Evolutionary conservation across 2,888 invertebrate genomes (phyloP).

Genomic region (Lasioglossum oenotherae): DNA sequence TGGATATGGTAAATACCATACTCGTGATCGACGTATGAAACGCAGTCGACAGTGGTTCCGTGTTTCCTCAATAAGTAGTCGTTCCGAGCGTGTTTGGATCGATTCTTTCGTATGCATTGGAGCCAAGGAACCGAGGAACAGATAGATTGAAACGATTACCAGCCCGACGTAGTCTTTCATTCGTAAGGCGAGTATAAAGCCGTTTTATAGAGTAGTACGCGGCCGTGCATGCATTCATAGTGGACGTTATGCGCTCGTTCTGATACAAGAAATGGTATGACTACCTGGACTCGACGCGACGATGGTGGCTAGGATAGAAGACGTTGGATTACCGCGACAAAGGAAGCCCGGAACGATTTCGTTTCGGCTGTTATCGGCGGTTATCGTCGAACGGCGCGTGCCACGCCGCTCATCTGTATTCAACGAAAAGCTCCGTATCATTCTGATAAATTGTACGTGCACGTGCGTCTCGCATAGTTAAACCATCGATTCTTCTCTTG

Average conservation of each 20-base stretch:
- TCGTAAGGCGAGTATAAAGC: neutral
- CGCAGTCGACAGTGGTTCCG: neutral
- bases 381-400: conserved; percentile 58
- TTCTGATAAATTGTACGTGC: conserved; percentile 63
- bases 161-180: neutral
- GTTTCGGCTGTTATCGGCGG: conserved; percentile 40
- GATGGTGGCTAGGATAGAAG: neutral
- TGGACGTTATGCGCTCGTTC: conserved; percentile 12
- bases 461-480: conserved; percentile 54
- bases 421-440: conserved; percentile 63
- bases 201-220: neutral
- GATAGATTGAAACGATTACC: conserved; percentile 50
- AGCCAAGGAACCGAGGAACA: neutral
- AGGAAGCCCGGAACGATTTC: conserved; percentile 28
- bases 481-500: conserved; percentile 49
- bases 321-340: conserved; percentile 23
- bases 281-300: neutral
- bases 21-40: too few species aligned
- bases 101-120: conserved; percentile 46
- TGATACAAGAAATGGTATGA: neutral
- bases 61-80: neutral
- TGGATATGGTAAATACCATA: neutral
- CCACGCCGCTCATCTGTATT: conserved; percentile 59
- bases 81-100: neutral
- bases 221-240: conserved; percentile 33